Percentiles rank a stretch among this genome's conserved stretches.
phyloP scores from a whole-genome alignment of 2,888 invertebrate species.

The Pachycephus smyrnensis region DNA sequence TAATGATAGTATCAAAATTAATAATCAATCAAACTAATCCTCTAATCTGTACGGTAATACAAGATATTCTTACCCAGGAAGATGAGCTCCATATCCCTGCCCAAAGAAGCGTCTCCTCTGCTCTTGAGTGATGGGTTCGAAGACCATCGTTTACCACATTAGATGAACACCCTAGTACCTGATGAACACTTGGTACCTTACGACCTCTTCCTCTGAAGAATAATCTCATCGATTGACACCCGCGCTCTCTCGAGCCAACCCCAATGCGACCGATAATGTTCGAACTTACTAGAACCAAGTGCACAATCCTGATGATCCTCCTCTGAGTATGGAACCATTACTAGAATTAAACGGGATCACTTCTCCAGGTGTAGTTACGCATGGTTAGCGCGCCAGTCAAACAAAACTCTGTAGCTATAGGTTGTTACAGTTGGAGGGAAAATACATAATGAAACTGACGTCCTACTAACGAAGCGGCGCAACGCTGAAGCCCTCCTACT shows the following conservation, averaged over 20 bases:
- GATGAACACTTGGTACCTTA: conserved; percentile 7
- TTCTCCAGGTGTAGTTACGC: conserved; percentile 30
- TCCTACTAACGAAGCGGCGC: conserved; percentile 35
- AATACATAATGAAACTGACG: conserved; percentile 37
- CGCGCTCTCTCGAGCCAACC: neutral
- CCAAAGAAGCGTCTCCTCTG: conserved; percentile 73
- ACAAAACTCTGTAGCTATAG: conserved; percentile 48
- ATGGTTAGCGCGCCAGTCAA: conserved; percentile 49
- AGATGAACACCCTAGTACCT: conserved; percentile 5
- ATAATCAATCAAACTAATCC: neutral
- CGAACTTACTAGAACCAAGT: neutral
- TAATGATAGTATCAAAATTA: too few relatives aligned
- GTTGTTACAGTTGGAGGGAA: conserved; percentile 45
- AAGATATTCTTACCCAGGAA: conserved; percentile 72
- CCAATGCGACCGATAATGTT: neutral
- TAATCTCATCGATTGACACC: neutral
- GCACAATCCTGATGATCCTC: neutral
- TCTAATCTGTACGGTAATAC: neutral
- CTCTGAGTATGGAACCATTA: neutral
- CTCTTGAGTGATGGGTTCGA: conserved; percentile 73
- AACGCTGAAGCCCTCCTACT: neutral
- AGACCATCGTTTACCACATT: conserved; percentile 66
- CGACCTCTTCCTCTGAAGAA: neutral
- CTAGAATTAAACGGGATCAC: neutral
- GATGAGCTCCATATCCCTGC: conserved; percentile 73